Evolutionary conservation across 2,888 invertebrate genomes (phyloP).

Genomic region (Adineta ricciae): DNA sequence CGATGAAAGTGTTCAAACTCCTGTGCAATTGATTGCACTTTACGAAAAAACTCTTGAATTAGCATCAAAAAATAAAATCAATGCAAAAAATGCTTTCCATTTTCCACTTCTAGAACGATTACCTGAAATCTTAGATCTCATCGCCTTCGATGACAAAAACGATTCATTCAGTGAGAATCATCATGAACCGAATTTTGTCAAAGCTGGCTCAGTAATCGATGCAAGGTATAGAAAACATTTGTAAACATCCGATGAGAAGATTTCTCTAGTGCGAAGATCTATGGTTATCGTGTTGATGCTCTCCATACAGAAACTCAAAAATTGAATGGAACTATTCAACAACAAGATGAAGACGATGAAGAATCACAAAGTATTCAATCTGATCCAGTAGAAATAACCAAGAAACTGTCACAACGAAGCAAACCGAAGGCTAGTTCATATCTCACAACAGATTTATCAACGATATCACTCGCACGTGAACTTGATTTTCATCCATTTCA

Average conservation of each 20-base stretch:
- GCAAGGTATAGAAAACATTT: not conserved
- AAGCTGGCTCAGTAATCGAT: not conserved
- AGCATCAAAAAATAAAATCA: slow-evolving; percentile 61
- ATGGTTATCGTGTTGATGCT: slow-evolving; percentile 73
- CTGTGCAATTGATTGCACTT: not conserved
- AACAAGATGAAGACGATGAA: not conserved
- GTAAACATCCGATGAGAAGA: no score
- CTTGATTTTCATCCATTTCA: not conserved
- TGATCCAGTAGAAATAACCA: not conserved
- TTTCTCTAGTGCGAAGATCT: slow-evolving; percentile 65
- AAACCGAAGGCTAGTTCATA: not conserved
- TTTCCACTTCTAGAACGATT: slow-evolving; percentile 75
- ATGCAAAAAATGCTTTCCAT: slow-evolving; percentile 75
- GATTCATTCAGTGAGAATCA: not conserved
- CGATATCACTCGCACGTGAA: not conserved
- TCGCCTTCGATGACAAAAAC: slow-evolving; percentile 54
- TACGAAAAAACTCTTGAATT: not conserved
- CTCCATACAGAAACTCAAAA: slow-evolving; percentile 70
- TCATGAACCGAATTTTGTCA: not conserved
- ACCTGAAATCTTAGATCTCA: slow-evolving; percentile 63
- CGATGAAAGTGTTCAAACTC: not conserved
- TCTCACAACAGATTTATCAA: not conserved
- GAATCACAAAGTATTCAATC: not conserved
- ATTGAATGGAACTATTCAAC: not conserved
- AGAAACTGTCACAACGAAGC: not conserved